A percentile compares a stretch with the other conserved stretches of the same genome.
These are phyloP conservation scores for Ophraella communa DNA, from an alignment of 2,888 invertebrate genomes.

Conservation along the genomic window DNA sequence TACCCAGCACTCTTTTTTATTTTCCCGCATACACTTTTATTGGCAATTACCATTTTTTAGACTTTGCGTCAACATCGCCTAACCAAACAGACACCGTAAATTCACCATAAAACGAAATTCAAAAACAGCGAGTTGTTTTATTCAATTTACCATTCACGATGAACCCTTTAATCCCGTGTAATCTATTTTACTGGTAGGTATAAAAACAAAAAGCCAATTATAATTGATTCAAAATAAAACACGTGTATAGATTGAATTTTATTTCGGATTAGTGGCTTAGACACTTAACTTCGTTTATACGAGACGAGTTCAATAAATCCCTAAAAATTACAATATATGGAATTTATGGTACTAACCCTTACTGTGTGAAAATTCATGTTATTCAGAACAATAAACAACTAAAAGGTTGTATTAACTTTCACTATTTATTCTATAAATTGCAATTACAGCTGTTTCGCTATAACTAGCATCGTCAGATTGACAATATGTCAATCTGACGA, in stretches of 20 bases:
- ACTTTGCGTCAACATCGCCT: neutral
- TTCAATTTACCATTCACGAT: conserved; percentile 25
- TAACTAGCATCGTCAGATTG: too few species aligned
- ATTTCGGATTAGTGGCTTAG: conserved; percentile 22
- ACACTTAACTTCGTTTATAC: neutral
- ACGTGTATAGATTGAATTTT: conserved; percentile 25
- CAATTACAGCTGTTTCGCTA: too few species aligned
- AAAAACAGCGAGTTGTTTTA: conserved; percentile 13
- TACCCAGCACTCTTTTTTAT: neutral
- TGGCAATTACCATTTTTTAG: neutral
- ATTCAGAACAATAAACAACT: too few species aligned
- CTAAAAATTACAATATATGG: too few species aligned
- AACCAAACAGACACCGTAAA: conserved; percentile 5
- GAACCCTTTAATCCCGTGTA: conserved; percentile 32
- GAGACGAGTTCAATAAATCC: too few species aligned
- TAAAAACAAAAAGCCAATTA: conserved; percentile 32
- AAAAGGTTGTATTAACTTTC: too few species aligned
- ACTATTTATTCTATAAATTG: too few species aligned
- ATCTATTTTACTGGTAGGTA: conserved; percentile 30
- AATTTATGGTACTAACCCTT: too few species aligned
- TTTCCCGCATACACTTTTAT: neutral
- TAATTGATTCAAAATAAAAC: conserved; percentile 35
- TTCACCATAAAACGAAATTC: conserved; percentile 12
- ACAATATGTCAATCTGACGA: too few species aligned
- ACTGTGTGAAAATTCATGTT: too few species aligned